phyloP scores from a whole-genome alignment of 2,888 invertebrate species.

The Theretra japonica region DNA sequence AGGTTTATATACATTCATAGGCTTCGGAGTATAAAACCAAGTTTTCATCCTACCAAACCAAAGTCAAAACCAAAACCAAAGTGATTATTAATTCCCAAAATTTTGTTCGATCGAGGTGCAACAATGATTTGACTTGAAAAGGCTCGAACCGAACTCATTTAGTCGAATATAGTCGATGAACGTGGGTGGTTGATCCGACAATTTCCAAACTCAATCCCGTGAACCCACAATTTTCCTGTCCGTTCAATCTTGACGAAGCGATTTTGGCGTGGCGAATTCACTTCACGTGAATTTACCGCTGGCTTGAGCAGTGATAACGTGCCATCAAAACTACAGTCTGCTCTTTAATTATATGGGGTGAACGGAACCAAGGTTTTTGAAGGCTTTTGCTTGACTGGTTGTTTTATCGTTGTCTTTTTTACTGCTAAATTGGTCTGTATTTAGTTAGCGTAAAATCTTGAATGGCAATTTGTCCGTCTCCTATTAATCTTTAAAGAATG shows the following conservation, averaged over 20 bases:
- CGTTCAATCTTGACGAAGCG: constrained; percentile 30
- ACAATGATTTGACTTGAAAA: background rate
- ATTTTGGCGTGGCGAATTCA: constrained; percentile 32
- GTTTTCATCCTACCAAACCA: background rate
- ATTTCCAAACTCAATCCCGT: constrained; percentile 26
- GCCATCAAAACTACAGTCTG: constrained; percentile 29
- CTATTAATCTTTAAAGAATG: too few species aligned
- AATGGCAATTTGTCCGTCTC: too few species aligned
- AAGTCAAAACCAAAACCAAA: background rate
- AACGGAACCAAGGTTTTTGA: background rate
- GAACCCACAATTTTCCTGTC: constrained; percentile 29
- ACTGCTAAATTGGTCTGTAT: too few species aligned
- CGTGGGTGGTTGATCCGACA: constrained; percentile 23
- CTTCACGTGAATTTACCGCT: constrained; percentile 42
- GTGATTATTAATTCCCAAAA: constrained; percentile 4
- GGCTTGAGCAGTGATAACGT: constrained; percentile 42
- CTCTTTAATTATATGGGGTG: constrained; percentile 39
- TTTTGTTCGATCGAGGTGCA: background rate
- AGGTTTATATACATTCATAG: too few species aligned
- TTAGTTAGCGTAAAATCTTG: too few species aligned
- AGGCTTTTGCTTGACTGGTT: background rate
- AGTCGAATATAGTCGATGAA: constrained; percentile 2
- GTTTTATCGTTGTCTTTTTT: background rate
- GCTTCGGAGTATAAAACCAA: too few species aligned
- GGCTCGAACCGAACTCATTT: background rate